Percentiles rank a stretch among this genome's conserved stretches.
These are phyloP conservation scores for Syngnathus scovelli DNA, from an alignment of 2,113 vertebrate species.

Conservation along the genomic window DNA sequence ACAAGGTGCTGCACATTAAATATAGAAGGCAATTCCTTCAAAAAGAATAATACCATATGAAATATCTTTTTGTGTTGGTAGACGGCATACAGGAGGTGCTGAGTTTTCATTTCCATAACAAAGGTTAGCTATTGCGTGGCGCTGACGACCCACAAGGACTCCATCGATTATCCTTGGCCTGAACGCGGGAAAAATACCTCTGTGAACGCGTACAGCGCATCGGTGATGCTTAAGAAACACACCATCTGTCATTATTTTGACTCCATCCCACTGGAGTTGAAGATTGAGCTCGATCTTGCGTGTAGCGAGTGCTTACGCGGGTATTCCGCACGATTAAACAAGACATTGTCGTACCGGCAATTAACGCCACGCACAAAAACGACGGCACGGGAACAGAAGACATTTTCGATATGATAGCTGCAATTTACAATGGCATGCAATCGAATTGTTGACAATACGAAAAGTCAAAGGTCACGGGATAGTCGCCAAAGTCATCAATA, in stretches of 20 bases:
- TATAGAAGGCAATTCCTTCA: too few relatives aligned
- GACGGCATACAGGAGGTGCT: too few relatives aligned
- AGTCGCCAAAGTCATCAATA: neutral
- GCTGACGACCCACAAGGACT: constrained; percentile 19
- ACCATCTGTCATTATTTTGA: constrained; percentile 26
- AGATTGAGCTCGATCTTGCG: constrained; percentile 13
- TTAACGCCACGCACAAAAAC: constrained; percentile 10
- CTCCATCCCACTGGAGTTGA: constrained; percentile 18
- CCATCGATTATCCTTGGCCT: neutral
- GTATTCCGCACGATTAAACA: constrained; percentile 15
- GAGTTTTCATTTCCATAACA: too few relatives aligned
- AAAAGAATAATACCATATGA: too few relatives aligned
- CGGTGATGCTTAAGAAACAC: constrained; percentile 4
- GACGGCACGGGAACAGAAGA: neutral
- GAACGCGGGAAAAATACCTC: neutral
- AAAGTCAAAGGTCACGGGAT: neutral
- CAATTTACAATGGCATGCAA: neutral
- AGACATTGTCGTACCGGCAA: constrained; percentile 20
- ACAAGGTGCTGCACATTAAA: too few relatives aligned
- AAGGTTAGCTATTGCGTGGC: neutral
- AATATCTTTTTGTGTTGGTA: too few relatives aligned
- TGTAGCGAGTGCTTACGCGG: constrained; percentile 11
- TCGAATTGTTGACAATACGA: neutral
- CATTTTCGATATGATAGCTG: neutral
- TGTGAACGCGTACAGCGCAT: neutral